Conservation (phyloP, 2,797 vertebrate genomes). For the Enteromius thamalakanensis region DNA sequence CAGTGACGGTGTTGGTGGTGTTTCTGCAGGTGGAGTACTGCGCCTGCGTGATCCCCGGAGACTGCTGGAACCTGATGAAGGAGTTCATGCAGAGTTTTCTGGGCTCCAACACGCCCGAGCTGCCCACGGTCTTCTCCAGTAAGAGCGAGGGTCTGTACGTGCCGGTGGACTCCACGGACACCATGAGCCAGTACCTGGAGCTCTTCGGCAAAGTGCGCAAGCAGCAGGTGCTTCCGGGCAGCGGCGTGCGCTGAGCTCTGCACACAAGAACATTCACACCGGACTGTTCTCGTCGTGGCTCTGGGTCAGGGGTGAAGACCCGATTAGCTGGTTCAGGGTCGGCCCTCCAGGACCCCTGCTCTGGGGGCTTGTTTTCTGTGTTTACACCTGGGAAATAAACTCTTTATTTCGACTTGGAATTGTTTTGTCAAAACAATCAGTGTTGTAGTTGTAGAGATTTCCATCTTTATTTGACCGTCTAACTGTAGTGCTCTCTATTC, state of each 20-base stretch:
- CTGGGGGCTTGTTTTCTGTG: not conserved
- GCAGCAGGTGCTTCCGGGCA: constrained; percentile 86
- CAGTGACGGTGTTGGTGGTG: constrained; percentile 2
- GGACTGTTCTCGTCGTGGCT: too few species aligned
- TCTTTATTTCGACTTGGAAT: not conserved
- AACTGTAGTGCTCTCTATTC: too few species aligned
- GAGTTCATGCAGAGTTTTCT: constrained; percentile 98
- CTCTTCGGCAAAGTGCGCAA: constrained; percentile 97
- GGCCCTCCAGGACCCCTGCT: not conserved
- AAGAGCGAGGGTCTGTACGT: constrained; percentile 88
- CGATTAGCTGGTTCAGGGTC: too few species aligned
- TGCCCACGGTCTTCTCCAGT: constrained; percentile 84
- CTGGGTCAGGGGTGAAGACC: too few species aligned
- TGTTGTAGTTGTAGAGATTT: too few species aligned
- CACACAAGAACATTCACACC: too few species aligned
- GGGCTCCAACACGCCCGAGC: constrained; percentile 82
- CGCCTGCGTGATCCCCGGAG: constrained; percentile 91
- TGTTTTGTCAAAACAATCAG: not conserved
- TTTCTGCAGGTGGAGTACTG: constrained; percentile 90
- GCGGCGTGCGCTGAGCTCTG: constrained; percentile 81
- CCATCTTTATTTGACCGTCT: too few species aligned
- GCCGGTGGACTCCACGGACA: constrained; percentile 84
- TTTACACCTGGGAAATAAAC: constrained; percentile 6
- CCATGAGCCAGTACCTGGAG: constrained; percentile 96
- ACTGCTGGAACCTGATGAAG: constrained; percentile 95